A percentile compares a stretch with the other conserved stretches of the same genome.
phyloP scores from a whole-genome alignment of 2,797 vertebrate species.

The Stomatorhinus walkeri region DNA sequence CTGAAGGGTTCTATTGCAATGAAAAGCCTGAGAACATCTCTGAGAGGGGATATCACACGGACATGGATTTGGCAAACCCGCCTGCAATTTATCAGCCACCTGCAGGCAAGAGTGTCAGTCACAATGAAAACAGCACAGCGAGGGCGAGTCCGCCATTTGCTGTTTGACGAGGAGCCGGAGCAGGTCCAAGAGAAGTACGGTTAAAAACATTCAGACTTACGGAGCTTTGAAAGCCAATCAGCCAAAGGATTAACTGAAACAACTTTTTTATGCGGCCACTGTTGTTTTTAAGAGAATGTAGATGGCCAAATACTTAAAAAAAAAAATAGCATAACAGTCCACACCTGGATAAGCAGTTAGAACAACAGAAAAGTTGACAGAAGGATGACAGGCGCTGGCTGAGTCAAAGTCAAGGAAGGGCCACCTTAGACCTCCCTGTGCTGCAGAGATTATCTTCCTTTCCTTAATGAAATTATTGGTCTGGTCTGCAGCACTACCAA shows the following conservation, averaged over 20 bases:
- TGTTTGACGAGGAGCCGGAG: slow-evolving; percentile 23
- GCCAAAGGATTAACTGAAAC: slow-evolving; percentile 35
- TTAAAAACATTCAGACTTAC: slow-evolving; percentile 31
- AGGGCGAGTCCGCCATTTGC: slow-evolving; percentile 21
- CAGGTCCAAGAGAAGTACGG: slow-evolving; percentile 21
- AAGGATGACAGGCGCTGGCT: neutral
- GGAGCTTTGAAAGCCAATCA: slow-evolving; percentile 37
- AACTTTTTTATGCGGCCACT: slow-evolving; percentile 42
- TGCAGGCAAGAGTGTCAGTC: slow-evolving; percentile 29
- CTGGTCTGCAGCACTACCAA: neutral
- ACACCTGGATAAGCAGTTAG: neutral
- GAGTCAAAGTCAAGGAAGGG: neutral
- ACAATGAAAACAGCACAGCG: slow-evolving; percentile 33
- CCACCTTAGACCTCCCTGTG: neutral
- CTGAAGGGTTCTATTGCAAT: slow-evolving; percentile 18
- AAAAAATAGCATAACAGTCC: slow-evolving; percentile 23
- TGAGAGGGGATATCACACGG: slow-evolving; percentile 26
- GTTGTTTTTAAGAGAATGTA: slow-evolving; percentile 29
- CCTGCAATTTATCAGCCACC: slow-evolving; percentile 31
- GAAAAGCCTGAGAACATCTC: slow-evolving; percentile 36
- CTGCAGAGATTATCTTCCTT: neutral
- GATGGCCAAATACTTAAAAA: slow-evolving; percentile 25
- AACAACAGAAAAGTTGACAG: neutral
- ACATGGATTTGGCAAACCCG: slow-evolving; percentile 29
- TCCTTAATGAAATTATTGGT: neutral